These are phyloP conservation scores for Pachliopta kotzebuea DNA, from an alignment of 2,888 invertebrate genomes.

Conservation along the genomic window DNA sequence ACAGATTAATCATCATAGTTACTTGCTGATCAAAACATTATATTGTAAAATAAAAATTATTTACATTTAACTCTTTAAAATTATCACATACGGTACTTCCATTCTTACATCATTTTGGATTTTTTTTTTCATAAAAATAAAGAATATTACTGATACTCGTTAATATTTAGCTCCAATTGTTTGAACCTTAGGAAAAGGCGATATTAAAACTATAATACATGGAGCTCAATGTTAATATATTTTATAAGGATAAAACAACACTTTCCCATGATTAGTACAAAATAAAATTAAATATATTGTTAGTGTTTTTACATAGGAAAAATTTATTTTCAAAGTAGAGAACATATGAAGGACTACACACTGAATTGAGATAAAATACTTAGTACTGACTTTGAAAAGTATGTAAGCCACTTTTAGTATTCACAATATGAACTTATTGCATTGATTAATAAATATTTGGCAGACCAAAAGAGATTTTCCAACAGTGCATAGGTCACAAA, in stretches of 20 bases:
- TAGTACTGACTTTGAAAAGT: slow-evolving; percentile 76
- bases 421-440: slow-evolving; percentile 79
- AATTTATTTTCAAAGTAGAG: slow-evolving; percentile 80
- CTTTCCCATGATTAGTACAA: slow-evolving; percentile 80
- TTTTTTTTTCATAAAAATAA: too few species aligned
- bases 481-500: slow-evolving; percentile 78
- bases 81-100: too few species aligned
- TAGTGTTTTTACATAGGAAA: slow-evolving; percentile 79
- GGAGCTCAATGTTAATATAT: slow-evolving; percentile 82
- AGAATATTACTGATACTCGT: too few species aligned
- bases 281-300: slow-evolving; percentile 81
- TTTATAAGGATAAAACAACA: slow-evolving; percentile 81
- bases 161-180: slow-evolving; percentile 19
- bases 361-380: slow-evolving; percentile 80
- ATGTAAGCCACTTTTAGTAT: slow-evolving; percentile 80
- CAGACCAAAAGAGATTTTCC: slow-evolving; percentile 81
- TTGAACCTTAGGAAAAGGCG: slow-evolving; percentile 33
- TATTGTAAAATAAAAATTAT: not conserved
- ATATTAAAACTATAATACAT: slow-evolving; percentile 76
- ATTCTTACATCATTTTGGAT: too few species aligned
- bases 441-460: slow-evolving; percentile 76
- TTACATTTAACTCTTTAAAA: too few species aligned
- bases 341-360: slow-evolving; percentile 80
- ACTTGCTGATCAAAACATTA: not conserved
- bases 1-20: not conserved